Conservation (phyloP, 2,888 invertebrate genomes). For the Scaptomyza flava region DNA sequence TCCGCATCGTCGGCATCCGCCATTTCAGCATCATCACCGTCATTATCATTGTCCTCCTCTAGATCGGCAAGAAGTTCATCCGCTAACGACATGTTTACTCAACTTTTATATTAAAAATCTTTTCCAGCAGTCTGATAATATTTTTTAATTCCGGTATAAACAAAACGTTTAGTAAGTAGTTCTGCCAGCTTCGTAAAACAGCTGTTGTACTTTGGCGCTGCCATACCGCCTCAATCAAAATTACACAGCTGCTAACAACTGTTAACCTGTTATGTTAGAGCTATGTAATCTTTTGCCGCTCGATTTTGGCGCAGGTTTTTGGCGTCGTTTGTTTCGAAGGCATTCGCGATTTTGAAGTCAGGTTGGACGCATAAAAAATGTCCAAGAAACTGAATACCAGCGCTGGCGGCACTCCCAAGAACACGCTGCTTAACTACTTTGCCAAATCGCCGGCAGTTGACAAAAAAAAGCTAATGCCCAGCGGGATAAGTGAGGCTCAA, state of each 20-base stretch:
- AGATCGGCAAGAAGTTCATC: constrained; percentile 99
- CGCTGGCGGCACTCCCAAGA: constrained; percentile 81
- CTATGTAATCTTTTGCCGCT: constrained; percentile 21
- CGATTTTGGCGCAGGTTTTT: constrained; percentile 65
- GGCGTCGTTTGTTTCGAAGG: constrained; percentile 48
- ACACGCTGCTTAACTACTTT: constrained; percentile 90
- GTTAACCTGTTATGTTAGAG: constrained; percentile 3
- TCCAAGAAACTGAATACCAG: constrained; percentile 80
- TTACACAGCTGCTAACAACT: constrained; percentile 1
- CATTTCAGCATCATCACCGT: constrained; percentile 87
- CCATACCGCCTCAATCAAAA: constrained; percentile 2
- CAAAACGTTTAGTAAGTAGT: constrained; percentile 32
- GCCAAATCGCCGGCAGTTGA: constrained; percentile 86
- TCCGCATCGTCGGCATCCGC: constrained; percentile 80
- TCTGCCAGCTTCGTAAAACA: constrained; percentile 16
- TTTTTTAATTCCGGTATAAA: constrained; percentile 30
- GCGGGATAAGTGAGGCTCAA: constrained; percentile 32
- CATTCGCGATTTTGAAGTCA: constrained; percentile 10
- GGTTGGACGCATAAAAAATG: constrained; percentile 51
- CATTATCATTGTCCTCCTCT: constrained; percentile 96
- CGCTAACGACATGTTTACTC: constrained; percentile 94
- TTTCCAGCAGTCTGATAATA: not conserved
- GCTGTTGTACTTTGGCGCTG: constrained; percentile 23
- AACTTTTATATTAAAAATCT: not conserved
- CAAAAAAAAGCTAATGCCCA: constrained; percentile 68